Conservation (phyloP, 2,797 vertebrate species). For the Neosilurus mollespiculum region DNA sequence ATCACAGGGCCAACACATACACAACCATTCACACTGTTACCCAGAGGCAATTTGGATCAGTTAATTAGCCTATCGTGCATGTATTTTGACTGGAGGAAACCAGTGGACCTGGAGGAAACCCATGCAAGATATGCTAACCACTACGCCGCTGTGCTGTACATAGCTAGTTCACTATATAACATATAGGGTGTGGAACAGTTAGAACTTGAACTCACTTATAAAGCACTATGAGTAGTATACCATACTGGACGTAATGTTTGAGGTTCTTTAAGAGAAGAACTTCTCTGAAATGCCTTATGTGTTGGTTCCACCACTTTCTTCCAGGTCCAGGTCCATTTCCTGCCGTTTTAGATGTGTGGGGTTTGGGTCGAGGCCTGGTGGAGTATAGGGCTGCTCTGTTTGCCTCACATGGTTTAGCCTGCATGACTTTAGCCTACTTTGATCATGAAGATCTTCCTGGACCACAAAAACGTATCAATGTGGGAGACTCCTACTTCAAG, state of each 20-base stretch:
- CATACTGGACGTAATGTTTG: background rate
- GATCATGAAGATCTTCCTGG: constrained; percentile 79
- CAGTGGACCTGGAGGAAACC: too few relatives aligned
- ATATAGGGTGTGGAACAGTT: background rate
- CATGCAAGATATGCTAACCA: too few relatives aligned
- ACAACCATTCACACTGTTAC: too few relatives aligned
- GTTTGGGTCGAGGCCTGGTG: constrained; percentile 76
- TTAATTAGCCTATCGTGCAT: too few relatives aligned
- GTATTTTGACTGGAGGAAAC: too few relatives aligned
- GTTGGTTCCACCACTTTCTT: background rate
- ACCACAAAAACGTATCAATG: constrained; percentile 51
- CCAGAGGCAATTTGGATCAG: too few relatives aligned
- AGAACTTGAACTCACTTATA: background rate
- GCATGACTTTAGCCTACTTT: constrained; percentile 75
- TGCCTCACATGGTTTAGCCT: constrained; percentile 77
- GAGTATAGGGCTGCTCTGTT: constrained; percentile 80
- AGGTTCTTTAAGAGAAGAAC: background rate
- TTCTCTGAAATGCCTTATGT: background rate
- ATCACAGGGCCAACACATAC: too few relatives aligned
- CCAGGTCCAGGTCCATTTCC: constrained; percentile 82
- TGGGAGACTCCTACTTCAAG: constrained; percentile 65
- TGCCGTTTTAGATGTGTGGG: constrained; percentile 79
- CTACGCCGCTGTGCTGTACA: background rate
- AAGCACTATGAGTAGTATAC: background rate
- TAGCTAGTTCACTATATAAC: background rate